phyloP scores from a whole-genome alignment of 2,797 vertebrate species.

The Centroberyx gerrardi region DNA sequence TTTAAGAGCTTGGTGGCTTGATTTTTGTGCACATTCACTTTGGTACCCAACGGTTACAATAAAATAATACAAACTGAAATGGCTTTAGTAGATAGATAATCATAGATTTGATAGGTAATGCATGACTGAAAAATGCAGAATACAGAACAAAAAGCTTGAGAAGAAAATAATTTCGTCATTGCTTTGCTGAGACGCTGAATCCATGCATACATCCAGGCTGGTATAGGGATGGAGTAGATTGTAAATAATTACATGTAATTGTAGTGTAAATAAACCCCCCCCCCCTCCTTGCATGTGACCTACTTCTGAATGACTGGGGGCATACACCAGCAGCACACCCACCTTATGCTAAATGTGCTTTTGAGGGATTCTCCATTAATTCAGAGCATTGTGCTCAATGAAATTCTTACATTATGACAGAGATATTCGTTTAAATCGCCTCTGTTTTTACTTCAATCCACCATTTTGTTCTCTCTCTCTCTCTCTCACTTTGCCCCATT shows the following conservation, averaged over 20 bases:
- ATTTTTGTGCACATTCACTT: background rate
- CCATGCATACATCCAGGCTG: background rate
- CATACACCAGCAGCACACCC: conserved; percentile 51
- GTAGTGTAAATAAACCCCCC: conserved; percentile 59
- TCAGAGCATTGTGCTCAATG: background rate
- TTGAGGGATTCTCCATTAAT: conserved; percentile 9
- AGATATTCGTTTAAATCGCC: conserved; percentile 40
- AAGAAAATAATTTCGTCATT: background rate
- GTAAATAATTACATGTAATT: conserved; percentile 71
- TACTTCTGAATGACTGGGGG: conserved; percentile 70
- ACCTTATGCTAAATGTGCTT: conserved; percentile 48
- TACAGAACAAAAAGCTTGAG: background rate
- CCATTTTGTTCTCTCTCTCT: conserved; percentile 36
- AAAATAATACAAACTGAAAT: background rate
- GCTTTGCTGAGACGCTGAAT: background rate
- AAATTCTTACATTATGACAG: background rate
- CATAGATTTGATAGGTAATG: background rate
- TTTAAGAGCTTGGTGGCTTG: background rate
- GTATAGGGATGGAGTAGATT: conserved; percentile 38
- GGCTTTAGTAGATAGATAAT: background rate
- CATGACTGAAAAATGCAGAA: background rate
- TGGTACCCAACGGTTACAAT: background rate
- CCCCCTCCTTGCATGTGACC: conserved; percentile 62
- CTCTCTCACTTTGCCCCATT: background rate
- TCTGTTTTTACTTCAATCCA: conserved; percentile 31